These are phyloP conservation scores for Manis pentadactyla DNA, from an alignment of 2,797 vertebrate genomes.

Conservation along the genomic window DNA sequence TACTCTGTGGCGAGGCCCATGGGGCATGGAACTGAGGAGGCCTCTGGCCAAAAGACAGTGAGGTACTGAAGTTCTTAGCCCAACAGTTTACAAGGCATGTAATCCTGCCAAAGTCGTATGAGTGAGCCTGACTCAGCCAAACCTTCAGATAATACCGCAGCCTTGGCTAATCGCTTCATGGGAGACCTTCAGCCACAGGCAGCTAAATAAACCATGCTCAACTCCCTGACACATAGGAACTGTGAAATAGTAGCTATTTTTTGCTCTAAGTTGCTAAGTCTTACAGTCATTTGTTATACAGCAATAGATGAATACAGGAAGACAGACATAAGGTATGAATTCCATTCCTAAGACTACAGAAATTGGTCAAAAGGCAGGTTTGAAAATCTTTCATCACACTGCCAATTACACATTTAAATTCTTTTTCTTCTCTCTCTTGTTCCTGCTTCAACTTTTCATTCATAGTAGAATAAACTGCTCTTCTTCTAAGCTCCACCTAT, in stretches of 20 bases:
- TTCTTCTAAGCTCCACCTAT: constrained; percentile 32
- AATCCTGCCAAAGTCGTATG: not conserved
- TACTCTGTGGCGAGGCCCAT: not conserved
- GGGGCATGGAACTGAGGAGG: not conserved
- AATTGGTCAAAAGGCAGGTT: not conserved
- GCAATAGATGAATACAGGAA: not conserved
- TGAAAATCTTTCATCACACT: not conserved
- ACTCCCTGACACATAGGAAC: not conserved
- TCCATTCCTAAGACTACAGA: not conserved
- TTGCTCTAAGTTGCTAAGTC: constrained; percentile 43
- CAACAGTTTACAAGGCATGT: not conserved
- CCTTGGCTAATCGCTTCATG: not conserved
- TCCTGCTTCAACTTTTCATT: constrained; percentile 30
- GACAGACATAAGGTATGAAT: not conserved
- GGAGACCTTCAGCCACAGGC: not conserved
- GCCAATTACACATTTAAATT: not conserved
- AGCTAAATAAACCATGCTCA: not conserved
- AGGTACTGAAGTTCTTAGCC: not conserved
- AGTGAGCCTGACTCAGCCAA: not conserved
- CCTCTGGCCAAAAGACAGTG: not conserved
- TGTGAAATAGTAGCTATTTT: constrained; percentile 44
- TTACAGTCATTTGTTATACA: not conserved
- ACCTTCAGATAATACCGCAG: not conserved
- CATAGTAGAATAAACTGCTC: not conserved
- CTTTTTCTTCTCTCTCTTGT: not conserved